These are phyloP conservation scores for Sterna hirundo DNA, from an alignment of 2,113 vertebrate genomes.

Conservation along the genomic window DNA sequence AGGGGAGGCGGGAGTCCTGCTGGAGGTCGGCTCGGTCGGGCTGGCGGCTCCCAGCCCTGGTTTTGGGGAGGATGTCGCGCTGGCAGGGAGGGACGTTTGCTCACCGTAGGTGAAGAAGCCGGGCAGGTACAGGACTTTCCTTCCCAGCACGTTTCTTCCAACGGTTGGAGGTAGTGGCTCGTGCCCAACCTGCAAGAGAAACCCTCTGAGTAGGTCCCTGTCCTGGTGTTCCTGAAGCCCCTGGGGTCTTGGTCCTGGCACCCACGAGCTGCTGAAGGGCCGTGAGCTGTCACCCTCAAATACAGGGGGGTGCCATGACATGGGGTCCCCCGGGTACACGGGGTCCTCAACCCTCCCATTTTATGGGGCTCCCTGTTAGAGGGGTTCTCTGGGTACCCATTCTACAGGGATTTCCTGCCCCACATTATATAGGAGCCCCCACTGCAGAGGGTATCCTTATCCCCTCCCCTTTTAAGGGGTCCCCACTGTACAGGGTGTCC, in stretches of 20 bases:
- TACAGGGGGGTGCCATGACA: accelerated
- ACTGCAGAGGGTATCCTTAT: not conserved
- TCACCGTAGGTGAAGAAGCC: conserved; percentile 91
- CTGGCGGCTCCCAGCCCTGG: not conserved
- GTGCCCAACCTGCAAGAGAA: conserved; percentile 83
- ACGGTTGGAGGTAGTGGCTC: conserved; percentile 84
- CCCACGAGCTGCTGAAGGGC: accelerated
- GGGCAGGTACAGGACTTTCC: conserved; percentile 86
- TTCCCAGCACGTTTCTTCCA: conserved; percentile 86
- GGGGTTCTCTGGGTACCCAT: not conserved
- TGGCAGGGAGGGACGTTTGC: conserved; percentile 36
- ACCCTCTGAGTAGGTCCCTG: not conserved
- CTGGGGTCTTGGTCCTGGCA: accelerated
- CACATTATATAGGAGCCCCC: accelerated
- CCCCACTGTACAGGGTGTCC: not conserved
- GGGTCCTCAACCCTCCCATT: not conserved
- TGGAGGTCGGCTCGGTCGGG: not conserved
- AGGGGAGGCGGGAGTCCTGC: not conserved
- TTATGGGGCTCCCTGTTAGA: not conserved
- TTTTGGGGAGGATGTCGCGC: accelerated
- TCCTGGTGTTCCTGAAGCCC: not conserved
- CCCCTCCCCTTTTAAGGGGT: not conserved
- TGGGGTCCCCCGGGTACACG: not conserved
- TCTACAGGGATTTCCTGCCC: not conserved
- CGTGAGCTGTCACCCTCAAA: accelerated